These are phyloP conservation scores for Drosophila ironensis DNA, from an alignment of 1,140 invertebrate genomes.

Conservation along the genomic window DNA sequence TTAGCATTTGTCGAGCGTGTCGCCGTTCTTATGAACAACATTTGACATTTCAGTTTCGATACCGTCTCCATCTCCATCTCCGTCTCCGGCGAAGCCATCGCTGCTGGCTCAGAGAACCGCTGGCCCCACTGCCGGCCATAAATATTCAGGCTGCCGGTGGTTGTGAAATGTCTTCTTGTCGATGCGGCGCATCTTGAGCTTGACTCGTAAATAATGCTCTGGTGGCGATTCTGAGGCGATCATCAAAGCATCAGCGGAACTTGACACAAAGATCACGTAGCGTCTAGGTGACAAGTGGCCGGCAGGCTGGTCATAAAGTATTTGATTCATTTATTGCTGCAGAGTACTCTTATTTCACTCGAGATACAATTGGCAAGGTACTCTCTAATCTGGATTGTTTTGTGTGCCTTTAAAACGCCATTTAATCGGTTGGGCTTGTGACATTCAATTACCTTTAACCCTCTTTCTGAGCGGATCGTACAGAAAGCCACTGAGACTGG, in stretches of 20 bases:
- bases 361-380: no score
- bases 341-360: not conserved
- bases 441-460: not conserved
- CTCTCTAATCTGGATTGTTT: not conserved
- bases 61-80: not conserved
- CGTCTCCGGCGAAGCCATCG: conserved; percentile 4
- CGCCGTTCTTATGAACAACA: conserved; percentile 62
- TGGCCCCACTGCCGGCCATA: conserved; percentile 59
- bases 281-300: conserved; percentile 20
- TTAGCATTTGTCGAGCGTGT: conserved; percentile 56
- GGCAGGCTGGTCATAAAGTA: conserved; percentile 17
- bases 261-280: conserved; percentile 72
- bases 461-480: conserved; percentile 8
- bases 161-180: conserved; percentile 75
- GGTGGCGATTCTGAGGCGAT: conserved; percentile 47
- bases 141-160: conserved; percentile 64
- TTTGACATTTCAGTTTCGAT: conserved; percentile 61
- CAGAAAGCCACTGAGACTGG: conserved; percentile 4
- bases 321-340: conserved; percentile 9
- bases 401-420: not conserved
- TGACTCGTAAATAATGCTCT: conserved; percentile 76
- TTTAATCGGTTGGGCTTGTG: conserved; percentile 2
- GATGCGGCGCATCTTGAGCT: conserved; percentile 67
- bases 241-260: conserved; percentile 33
- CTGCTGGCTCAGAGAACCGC: conserved; percentile 51